A percentile compares a stretch with the other conserved stretches of the same genome.
These are phyloP conservation scores for Arctia plantaginis DNA, from an alignment of 2,888 invertebrate species.

Conservation along the genomic window DNA sequence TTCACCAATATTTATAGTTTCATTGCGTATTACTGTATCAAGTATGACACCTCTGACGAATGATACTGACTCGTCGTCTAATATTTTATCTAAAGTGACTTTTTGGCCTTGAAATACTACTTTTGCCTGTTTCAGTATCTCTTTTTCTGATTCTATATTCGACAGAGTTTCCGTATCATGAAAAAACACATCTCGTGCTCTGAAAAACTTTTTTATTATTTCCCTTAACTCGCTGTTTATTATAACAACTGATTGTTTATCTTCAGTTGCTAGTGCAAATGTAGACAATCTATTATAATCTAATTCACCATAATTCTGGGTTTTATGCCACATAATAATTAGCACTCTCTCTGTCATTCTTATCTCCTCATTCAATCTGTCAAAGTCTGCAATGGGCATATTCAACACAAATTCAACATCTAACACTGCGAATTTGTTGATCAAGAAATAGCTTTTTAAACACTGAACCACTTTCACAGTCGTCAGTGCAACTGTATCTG, in stretches of 20 bases:
- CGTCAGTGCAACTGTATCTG: constrained; percentile 25
- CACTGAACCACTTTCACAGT: neutral
- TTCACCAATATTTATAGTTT: neutral
- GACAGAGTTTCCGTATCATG: constrained; percentile 17
- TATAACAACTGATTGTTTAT: neutral
- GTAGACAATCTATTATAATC: neutral
- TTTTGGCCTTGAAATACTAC: constrained; percentile 28
- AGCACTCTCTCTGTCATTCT: neutral
- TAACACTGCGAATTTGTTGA: neutral
- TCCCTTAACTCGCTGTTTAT: neutral
- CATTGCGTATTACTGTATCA: constrained; percentile 18
- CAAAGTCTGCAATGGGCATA: neutral
- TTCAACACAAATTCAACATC: neutral
- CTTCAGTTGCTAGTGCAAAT: neutral
- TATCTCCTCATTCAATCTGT: neutral
- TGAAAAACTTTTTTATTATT: neutral
- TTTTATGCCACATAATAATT: neutral
- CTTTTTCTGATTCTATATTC: constrained; percentile 16
- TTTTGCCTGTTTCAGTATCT: constrained; percentile 16
- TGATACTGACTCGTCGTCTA: constrained; percentile 10
- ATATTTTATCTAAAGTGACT: constrained; percentile 17
- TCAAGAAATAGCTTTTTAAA: too few species aligned
- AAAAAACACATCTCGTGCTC: neutral
- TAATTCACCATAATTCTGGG: neutral
- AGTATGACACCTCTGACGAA: constrained; percentile 24